These are phyloP conservation scores for Antheraea mylitta DNA, from an alignment of 1,140 invertebrate genomes.

Conservation along the genomic window DNA sequence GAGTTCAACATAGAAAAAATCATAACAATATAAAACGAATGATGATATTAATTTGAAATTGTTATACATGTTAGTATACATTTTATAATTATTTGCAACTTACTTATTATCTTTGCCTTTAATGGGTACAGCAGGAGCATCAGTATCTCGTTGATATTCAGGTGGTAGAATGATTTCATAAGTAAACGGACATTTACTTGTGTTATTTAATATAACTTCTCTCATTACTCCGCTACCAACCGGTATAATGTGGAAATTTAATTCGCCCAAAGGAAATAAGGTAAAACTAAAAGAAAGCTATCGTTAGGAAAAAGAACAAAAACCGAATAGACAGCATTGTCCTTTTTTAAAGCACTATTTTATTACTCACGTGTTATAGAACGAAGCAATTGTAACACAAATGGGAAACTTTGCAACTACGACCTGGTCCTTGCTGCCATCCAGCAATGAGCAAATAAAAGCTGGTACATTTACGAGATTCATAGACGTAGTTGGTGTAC, in stretches of 20 bases:
- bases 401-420: constrained; percentile 70
- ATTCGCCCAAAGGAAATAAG: constrained; percentile 63
- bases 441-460: constrained; percentile 61
- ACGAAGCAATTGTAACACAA: constrained; percentile 63
- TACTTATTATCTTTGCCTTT: constrained; percentile 68
- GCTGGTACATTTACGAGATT: constrained; percentile 53
- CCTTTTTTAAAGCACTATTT: not conserved
- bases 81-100: too few species aligned
- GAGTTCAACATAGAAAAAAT: too few species aligned
- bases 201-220: constrained; percentile 69
- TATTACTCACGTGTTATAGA: constrained; percentile 68
- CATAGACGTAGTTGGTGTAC: constrained; percentile 60
- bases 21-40: too few species aligned
- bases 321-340: too few species aligned
- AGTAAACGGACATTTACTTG: constrained; percentile 67
- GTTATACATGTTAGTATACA: too few species aligned
- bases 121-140: constrained; percentile 21
- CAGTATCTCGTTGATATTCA: constrained; percentile 42
- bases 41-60: too few species aligned
- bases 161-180: constrained; percentile 61
- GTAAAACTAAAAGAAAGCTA: constrained; percentile 53
- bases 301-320: not conserved
- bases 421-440: constrained; percentile 65
- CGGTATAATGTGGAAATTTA: constrained; percentile 68
- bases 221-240: constrained; percentile 55